Evolutionary conservation across 2,888 invertebrate genomes (phyloP), one percentile per base, ranked within the genome.

Genomic region (Sminthurides aquaticus): DNA sequence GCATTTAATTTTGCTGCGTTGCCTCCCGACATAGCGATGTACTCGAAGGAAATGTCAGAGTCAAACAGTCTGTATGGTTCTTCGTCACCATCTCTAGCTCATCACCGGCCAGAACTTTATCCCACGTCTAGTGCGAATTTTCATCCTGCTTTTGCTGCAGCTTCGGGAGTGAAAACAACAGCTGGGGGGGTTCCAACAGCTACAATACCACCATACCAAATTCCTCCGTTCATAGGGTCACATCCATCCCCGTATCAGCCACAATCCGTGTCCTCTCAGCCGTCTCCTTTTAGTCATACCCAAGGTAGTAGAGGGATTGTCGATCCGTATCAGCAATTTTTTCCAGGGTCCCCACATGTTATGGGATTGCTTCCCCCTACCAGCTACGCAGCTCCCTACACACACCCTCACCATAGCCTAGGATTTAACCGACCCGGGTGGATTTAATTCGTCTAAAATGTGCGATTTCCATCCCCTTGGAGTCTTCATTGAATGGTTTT

Each of bases 1-100:
- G 90, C 91, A 60, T 91, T 91, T 75, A 91, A 90, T 77, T 91
- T 90, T 61, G 71, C 74, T 5, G 67, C 70, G 8, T 62, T 74
- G 24, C 64, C 71, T 1, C 71, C 69, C 11, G 70, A 71, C 25
- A 48, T 74, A 52, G 70, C 71, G 11, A 62, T 74, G 24, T 74
- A 74, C 59, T 68, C 74, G 8, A 73, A 73, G 59, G 73, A 74
- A 57, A 73, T 73, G 66, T 61, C 70, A 11, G 72, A 72, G 20
- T 67, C 71, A 18, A 59, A 63, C 48, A 66, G 66, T 8, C 66
- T 69, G 2, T 65, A 73, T 48, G 70, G 69, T 24, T 65, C 72
- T 3, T 65, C 69, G 1, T 72, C 72, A 26, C 68, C 70, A 26
- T 67, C 73, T 15, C 68, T 73, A 24, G 71, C 71, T 34, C 72